Evolutionary conservation across 2,797 vertebrate genomes (phyloP).

Genomic region (Rostrhamus sociabilis): DNA sequence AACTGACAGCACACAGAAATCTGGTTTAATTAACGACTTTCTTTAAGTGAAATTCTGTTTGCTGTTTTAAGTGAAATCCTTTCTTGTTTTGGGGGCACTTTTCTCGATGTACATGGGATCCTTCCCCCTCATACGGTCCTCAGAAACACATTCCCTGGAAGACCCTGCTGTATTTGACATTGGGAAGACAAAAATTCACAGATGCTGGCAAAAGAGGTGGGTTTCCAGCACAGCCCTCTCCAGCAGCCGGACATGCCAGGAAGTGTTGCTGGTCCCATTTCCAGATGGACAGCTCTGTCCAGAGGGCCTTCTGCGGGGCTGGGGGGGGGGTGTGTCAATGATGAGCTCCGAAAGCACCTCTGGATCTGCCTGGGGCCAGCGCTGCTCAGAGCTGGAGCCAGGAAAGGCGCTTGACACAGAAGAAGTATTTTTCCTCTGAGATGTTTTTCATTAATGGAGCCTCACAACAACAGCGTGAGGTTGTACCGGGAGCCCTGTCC

Average conservation of each 20-base stretch:
- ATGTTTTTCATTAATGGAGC: background rate
- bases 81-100: background rate
- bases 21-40: background rate
- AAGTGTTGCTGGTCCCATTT: background rate
- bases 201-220: fast-evolving
- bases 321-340: fast-evolving
- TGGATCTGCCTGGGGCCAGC: fast-evolving
- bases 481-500: fast-evolving
- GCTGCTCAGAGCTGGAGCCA: background rate
- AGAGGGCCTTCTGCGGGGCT: background rate
- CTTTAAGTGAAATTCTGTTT: background rate
- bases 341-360: fast-evolving
- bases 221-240: background rate
- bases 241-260: fast-evolving
- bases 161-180: fast-evolving
- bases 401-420: fast-evolving
- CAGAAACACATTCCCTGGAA: background rate
- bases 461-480: fast-evolving
- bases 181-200: fast-evolving
- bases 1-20: background rate
- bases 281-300: fast-evolving
- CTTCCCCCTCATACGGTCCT: background rate
- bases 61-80: background rate
- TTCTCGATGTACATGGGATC: background rate
- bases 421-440: background rate